Evolutionary conservation across 2,797 vertebrate species (phyloP), one percentile per base, ranked within the genome.

Genomic region (Pangasius macronema): DNA sequence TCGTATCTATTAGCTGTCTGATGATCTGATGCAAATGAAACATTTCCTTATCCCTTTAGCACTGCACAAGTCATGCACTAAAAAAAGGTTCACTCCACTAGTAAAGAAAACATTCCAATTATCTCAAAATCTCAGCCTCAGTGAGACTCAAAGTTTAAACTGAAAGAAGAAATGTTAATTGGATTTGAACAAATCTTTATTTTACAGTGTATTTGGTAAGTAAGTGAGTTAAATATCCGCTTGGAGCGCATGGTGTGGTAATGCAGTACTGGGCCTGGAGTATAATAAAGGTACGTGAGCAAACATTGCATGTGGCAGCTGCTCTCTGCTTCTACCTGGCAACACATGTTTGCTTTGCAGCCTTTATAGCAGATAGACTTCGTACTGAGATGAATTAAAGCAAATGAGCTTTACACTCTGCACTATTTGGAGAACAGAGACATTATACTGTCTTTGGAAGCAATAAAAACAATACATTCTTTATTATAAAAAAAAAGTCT

Each of bases 291-390:
- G 85, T 73, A 49, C 88, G 55, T 93, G 89, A 93, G 92, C 91
- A 95, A 96, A 95, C 94, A 95, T 87, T 77, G 87, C 84, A 84
- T 87, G 91, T 89, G 88, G 82, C 90, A 89, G 72, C 63, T 86
- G 89, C 92, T 92, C 92, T 94, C 90, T 89, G 90, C 85, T 24
- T 89, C 93, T 94, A 93, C 95, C 93, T 95, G 94, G 94, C 95
- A 96, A 95, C 95, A 89, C 68, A 73, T 95, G 93, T 95, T 95
- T 95, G 91, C 93, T 91, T 87, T 93, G 88, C 67, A 42, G 86
- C 55, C 67, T 80, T 75, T 87, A 88, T 30, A 63, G 59, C 14
- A 73, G 88, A 70, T 76, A 36, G 59, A 83, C 82, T 89, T 89
- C 86, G 79, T 87, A 85, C 83, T 87, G 68, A 36, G 36, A 85